Evolutionary conservation across 2,797 vertebrate genomes (phyloP), one percentile per base, ranked within the genome.

Genomic region (Labroides dimidiatus): DNA sequence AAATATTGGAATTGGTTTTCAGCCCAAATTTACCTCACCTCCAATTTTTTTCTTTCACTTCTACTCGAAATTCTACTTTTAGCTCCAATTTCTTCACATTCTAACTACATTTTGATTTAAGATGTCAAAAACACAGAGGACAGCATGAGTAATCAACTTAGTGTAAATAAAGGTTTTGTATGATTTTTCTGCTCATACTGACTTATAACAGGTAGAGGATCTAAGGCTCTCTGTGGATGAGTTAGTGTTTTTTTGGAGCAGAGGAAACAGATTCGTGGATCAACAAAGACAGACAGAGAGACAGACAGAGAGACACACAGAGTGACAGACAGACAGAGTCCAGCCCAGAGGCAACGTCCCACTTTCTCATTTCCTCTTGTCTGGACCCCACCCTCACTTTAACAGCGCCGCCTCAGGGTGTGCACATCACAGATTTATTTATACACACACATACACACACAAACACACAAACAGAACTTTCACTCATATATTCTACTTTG

Each of bases 351-450:
- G 64, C 63, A n/a, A 20, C 12, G 50, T 19, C 72, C 72, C 65
- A 66, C 1, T 80, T 84, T 67, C 59, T 68, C 54, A 76, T 81
- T 90, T 88, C 83, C 84, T 79, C 57, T 62, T 37, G 56, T 12
- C 43, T 56, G 2, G 23, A 68, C 75, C 67, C 62, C 76, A 1
- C 81, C 79, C 86, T 69, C 37, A 0, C 16, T 47, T 3, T 13
- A 12, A 24, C 62, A 61, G 58, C 49, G 7, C 23, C 6, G 64
- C 76, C 74, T 65, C 56, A 10, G 79, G 61, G 64, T 4, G 37
- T 9, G 4, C 24, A 27, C 61, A 6, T 39, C 11, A 21, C 8
- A 37, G 10, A 0, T n/a, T 47, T 9, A 51, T 39, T 64, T 20
- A 69, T 21, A 57, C 59, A 20, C 30, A 33, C 30, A 33, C 24